Percentiles rank a stretch among this genome's conserved stretches.
Conservation (phyloP, 2,113 vertebrate species). For the Zapus hudsonius region DNA sequence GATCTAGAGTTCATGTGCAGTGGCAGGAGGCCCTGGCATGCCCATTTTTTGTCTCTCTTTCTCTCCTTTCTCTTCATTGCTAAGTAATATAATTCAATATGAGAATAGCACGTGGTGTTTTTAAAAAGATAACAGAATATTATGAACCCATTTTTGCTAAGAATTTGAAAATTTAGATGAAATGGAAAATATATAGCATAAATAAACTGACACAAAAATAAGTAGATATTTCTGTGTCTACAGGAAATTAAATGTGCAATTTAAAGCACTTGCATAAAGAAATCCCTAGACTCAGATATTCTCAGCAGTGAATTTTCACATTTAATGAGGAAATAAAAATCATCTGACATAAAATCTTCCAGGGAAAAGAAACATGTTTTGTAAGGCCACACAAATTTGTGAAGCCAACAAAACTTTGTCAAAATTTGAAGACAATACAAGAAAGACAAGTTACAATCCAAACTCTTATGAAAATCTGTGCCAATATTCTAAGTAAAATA, state of each 20-base stretch:
- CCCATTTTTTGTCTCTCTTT: too few species aligned
- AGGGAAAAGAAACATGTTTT: too few species aligned
- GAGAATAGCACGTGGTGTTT: too few species aligned
- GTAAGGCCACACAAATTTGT: too few species aligned
- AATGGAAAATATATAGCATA: not conserved
- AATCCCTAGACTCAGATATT: not conserved
- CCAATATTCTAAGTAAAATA: not conserved
- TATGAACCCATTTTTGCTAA: not conserved
- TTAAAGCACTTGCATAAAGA: not conserved
- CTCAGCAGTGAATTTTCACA: too few species aligned
- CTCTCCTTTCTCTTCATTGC: too few species aligned
- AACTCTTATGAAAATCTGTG: not conserved
- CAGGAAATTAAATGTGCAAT: not conserved
- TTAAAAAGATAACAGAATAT: too few species aligned
- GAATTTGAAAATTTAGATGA: not conserved
- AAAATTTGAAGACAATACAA: not conserved
- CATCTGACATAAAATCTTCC: too few species aligned
- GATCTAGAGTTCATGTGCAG: too few species aligned
- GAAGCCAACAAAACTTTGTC: not conserved
- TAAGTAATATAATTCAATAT: too few species aligned
- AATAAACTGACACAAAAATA: not conserved
- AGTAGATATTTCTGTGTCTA: not conserved
- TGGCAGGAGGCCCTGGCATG: too few species aligned
- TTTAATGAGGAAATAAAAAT: too few species aligned
- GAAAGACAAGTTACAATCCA: not conserved